Evolutionary conservation across 2,888 invertebrate genomes (phyloP), one percentile per base, ranked within the genome.

Genomic region (Aporophyla lueneburgensis): DNA sequence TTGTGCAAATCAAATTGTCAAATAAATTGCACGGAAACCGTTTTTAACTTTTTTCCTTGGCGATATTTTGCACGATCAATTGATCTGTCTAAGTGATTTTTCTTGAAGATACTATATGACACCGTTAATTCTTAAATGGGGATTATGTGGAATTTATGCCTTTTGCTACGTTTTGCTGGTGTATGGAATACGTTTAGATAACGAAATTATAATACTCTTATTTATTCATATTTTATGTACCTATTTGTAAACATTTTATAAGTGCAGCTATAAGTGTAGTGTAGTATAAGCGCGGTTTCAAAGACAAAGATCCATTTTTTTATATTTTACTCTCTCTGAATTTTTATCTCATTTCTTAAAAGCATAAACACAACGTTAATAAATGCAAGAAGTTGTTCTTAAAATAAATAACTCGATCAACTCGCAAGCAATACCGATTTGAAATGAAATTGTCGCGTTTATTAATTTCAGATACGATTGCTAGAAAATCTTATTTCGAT

Each of bases 1-100:
- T 87, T 88, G 83, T 86, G 84, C 78, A 85, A 86, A 80, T 81
- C 73, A 83, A 83, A 85, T 86, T 76, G 77, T 82, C 83, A 86
- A 85, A 89, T 87, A 88, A 89, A 88, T 91, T 89, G 71, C 70
- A 81, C 71, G 74, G 72, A 89, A 88, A 84, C 77, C 81, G 70
- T 81, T 90, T 86, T 86, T 86, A 83, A 85, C 84, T 85, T 83
- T 80, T 84, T 82, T 78, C 73, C 63, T 86, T 76, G 76, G 65
- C 70, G 24, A 63, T 74, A 86, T 86, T 84, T 76, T 65, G 74
- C 24, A 58, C 59, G 66, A 71, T 68, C 74, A 77, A 74, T 81
- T 81, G 76, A 73, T 80, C 76, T 67, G 77, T 67, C 70, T 71
- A 73, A 81, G 63, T 65, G 69, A 74, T 82, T 78, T n/a, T 84